Conservation (phyloP, 2,797 vertebrate genomes). For the Semaprochilodus insignis region DNA sequence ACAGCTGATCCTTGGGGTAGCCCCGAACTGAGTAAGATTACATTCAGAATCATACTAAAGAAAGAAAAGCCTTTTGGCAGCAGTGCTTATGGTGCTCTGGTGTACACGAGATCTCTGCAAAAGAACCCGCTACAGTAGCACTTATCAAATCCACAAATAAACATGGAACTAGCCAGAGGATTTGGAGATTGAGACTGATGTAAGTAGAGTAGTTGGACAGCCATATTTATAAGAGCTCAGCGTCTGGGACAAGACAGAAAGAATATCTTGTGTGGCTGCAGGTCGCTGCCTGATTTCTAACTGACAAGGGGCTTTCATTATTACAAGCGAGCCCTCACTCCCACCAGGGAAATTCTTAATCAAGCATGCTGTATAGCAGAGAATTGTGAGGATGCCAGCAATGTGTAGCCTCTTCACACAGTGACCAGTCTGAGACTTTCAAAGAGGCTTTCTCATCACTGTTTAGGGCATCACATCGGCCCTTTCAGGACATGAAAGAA, state of each 20-base stretch:
- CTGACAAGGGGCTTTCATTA: constrained; percentile 37
- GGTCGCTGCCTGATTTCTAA: neutral
- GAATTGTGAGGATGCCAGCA: constrained; percentile 21
- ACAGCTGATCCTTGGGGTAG: constrained; percentile 51
- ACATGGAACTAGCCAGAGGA: neutral
- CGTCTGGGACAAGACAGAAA: neutral
- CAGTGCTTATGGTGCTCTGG: neutral
- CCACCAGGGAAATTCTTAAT: constrained; percentile 53
- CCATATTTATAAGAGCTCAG: neutral
- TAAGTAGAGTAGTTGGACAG: neutral
- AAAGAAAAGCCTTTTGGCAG: constrained; percentile 19
- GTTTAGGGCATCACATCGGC: constrained; percentile 42
- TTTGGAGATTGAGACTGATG: neutral
- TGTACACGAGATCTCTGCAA: constrained; percentile 13
- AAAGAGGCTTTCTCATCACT: constrained; percentile 10
- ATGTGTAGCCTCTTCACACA: constrained; percentile 26
- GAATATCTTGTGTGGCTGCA: neutral
- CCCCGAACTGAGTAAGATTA: constrained; percentile 50
- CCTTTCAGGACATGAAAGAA: constrained; percentile 61
- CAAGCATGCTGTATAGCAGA: constrained; percentile 44
- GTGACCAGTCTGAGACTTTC: constrained; percentile 16
- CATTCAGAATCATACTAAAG: constrained; percentile 25
- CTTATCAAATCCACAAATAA: constrained; percentile 13
- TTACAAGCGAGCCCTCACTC: constrained; percentile 12
- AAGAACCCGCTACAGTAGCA: neutral